Evolutionary conservation across 2,113 vertebrate species (phyloP).

Genomic region (Heteronetta atricapilla): DNA sequence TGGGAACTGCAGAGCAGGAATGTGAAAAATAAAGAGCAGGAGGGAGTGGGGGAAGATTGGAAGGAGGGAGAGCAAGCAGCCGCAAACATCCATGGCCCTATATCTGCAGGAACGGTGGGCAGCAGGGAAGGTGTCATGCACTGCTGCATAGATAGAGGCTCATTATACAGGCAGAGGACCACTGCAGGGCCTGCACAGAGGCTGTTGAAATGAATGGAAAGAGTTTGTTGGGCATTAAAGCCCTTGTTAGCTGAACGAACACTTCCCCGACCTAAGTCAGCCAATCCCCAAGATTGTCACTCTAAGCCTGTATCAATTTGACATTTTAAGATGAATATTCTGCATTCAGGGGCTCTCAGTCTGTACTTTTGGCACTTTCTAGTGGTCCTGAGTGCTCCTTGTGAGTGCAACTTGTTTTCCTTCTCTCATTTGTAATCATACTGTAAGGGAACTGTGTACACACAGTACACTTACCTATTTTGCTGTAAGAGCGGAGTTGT

Average conservation of each 20-base stretch:
- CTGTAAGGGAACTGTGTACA: conserved; percentile 17
- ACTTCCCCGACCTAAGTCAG: not conserved
- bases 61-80: not conserved
- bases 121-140: not conserved
- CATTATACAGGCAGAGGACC: not conserved
- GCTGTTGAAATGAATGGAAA: not conserved
- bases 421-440: not conserved
- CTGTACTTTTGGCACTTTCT: conserved; percentile 21
- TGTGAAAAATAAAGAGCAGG: not conserved
- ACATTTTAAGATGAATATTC: conserved; percentile 29
- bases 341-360: not conserved
- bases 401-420: conserved; percentile 28
- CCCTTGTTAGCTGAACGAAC: not conserved
- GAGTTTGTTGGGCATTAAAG: not conserved
- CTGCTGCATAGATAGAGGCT: not conserved
- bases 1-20: not conserved
- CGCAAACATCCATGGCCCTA: not conserved
- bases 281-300: not conserved
- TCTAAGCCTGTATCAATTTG: not conserved
- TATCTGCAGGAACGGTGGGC: not conserved
- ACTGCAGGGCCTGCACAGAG: not conserved
- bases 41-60: not conserved
- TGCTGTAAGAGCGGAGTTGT: conserved; percentile 24
- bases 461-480: conserved; percentile 38
- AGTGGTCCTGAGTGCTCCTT: conserved; percentile 40